Evolutionary conservation across 2,797 vertebrate genomes (phyloP).

Genomic region (Acipenser transmontanus): DNA sequence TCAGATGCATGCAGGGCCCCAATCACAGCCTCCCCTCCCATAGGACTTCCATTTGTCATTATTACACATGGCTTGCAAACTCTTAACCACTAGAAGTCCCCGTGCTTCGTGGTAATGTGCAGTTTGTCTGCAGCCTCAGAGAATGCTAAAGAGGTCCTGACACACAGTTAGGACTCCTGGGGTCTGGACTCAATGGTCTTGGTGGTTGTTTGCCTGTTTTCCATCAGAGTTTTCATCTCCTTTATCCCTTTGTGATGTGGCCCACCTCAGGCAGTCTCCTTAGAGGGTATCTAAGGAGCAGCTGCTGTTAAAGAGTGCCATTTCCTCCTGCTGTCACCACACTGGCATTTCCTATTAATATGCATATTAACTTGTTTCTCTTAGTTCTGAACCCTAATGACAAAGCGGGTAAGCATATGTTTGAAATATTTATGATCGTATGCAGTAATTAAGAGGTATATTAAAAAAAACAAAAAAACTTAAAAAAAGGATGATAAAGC

Average conservation of each 20-base stretch:
- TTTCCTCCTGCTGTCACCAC: slow-evolving; percentile 75
- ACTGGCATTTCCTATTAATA: slow-evolving; percentile 55
- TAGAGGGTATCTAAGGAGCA: slow-evolving; percentile 76
- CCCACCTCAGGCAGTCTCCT: slow-evolving; percentile 53
- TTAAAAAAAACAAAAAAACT: slow-evolving; percentile 4
- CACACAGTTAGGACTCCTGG: slow-evolving; percentile 59
- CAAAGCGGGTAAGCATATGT: slow-evolving; percentile 75
- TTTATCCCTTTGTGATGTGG: slow-evolving; percentile 76
- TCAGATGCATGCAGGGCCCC: slow-evolving; percentile 73
- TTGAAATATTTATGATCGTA: slow-evolving; percentile 71
- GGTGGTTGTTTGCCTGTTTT: slow-evolving; percentile 76
- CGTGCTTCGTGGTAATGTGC: slow-evolving; percentile 69
- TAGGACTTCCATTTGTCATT: slow-evolving; percentile 63
- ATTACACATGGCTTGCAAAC: slow-evolving; percentile 57
- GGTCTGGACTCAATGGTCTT: slow-evolving; percentile 64
- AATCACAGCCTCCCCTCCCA: slow-evolving; percentile 58
- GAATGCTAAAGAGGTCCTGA: slow-evolving; percentile 75
- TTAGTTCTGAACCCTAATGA: slow-evolving; percentile 68
- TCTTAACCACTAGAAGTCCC: slow-evolving; percentile 50
- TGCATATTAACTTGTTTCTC: slow-evolving; percentile 73
- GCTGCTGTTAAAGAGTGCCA: slow-evolving; percentile 73
- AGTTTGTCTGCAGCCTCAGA: slow-evolving; percentile 74
- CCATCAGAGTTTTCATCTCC: slow-evolving; percentile 75
- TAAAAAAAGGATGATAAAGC: neutral
- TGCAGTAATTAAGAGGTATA: slow-evolving; percentile 45